Evolutionary conservation across 2,888 invertebrate genomes (phyloP), one percentile per base, ranked within the genome.

Genomic region (Temnothorax rugatulus): DNA sequence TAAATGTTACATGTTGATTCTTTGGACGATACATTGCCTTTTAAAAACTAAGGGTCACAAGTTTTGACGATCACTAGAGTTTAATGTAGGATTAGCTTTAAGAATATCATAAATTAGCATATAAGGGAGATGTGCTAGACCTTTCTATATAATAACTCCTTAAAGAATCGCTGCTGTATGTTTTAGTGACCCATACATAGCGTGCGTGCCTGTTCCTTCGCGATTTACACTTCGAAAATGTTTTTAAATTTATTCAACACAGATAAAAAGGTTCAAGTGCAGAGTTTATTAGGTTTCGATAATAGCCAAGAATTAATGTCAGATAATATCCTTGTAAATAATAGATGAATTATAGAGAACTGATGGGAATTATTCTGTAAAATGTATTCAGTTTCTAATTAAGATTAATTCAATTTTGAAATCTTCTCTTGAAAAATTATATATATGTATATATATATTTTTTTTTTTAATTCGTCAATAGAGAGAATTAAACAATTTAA

Each of bases 51-150:
- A 79, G 59, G 77, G 71, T 79, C 79, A 79, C 79, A 79, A 79
- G 21, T 79, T 79, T 79, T 59, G 71, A 79, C 79, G 59, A 79
- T 79, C 59, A 79, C 47, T 79, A 79, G 71, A 79, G 21, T 79
- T 57, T 71, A 79, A 79, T 18, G 18, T 79, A 79, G 59, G 71
- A 71, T 47, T 79, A 71, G 18, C 8, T 8, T 15, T 79, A 79
- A 79, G 59, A 54, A 52, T 76, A 77, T 29, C 15, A 1, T 73
- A 77, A 76, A 77, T 77, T 82, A 79, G 8, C 15, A 18, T 47
- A 11, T 69, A 79, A 71, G 18, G 8, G 5, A 41, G 13, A 74
- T 74, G 54, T 74, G 54, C 54, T 57, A 54, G 29, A 54, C n/a
- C n/a, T 77, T 57, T 77, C 54, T 29, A 29, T n/a, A 41, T 41